Conservation (phyloP, 2,113 vertebrate genomes). For the Lethenteron reissneri region DNA sequence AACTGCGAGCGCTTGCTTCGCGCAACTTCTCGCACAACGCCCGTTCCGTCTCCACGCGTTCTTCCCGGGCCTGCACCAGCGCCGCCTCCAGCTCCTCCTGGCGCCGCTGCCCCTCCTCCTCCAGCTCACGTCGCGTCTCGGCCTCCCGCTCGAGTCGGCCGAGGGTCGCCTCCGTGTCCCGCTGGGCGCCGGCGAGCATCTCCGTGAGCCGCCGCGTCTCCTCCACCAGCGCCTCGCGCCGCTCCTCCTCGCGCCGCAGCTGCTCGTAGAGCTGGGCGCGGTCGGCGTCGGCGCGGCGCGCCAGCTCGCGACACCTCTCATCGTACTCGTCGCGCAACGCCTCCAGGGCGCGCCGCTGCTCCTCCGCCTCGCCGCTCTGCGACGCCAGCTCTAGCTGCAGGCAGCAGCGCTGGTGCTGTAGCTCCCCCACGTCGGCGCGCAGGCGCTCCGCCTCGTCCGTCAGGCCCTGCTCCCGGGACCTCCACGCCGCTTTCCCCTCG, state of each 20-base stretch:
- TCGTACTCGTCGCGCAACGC: constrained; percentile 1
- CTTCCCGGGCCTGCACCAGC: neutral
- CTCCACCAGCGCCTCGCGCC: neutral
- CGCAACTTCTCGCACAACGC: too few species aligned
- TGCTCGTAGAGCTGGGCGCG: neutral
- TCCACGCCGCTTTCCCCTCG: neutral
- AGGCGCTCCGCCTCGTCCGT: neutral
- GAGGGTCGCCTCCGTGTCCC: neutral
- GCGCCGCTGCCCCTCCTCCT: neutral
- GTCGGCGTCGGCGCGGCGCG: neutral
- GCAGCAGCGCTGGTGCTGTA: neutral
- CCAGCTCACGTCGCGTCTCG: neutral
- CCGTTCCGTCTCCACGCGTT: neutral
- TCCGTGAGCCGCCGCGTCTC: neutral
- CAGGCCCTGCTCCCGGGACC: neutral
- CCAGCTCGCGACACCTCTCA: neutral
- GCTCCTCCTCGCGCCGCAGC: neutral
- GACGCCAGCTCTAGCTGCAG: constrained; percentile 4
- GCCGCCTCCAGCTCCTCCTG: neutral
- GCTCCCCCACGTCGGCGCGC: neutral
- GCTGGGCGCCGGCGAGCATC: neutral
- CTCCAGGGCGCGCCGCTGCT: constrained; percentile 3
- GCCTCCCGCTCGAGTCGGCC: neutral
- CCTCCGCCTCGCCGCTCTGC: constrained; percentile 2
- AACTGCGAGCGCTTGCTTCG: too few species aligned